phyloP scores from a whole-genome alignment of 2,113 vertebrate species.

The Sphaerodactylus townsendi region DNA sequence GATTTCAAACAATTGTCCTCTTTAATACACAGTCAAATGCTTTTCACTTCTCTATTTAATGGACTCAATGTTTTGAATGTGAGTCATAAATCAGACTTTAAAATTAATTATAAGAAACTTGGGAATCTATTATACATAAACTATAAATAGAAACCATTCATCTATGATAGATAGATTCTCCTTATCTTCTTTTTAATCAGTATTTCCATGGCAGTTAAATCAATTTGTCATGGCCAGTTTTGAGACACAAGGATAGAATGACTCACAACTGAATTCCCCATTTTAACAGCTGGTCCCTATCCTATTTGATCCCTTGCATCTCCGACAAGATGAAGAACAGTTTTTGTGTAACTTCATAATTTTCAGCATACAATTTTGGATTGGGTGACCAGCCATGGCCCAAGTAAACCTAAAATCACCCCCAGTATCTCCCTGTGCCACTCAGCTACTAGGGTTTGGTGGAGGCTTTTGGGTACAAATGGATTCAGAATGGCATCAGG shows the following conservation, averaged over 20 bases:
- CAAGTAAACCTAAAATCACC: too few relatives aligned
- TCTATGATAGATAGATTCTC: background rate
- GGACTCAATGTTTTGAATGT: fast-evolving
- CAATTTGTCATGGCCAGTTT: background rate
- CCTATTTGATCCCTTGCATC: too few relatives aligned
- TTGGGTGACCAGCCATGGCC: too few relatives aligned
- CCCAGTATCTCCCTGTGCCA: too few relatives aligned
- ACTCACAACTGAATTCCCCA: background rate
- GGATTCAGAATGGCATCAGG: too few relatives aligned
- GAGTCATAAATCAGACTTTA: constrained; percentile 2
- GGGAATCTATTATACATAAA: background rate
- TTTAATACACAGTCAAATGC: background rate
- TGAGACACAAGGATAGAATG: background rate
- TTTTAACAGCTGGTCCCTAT: too few relatives aligned
- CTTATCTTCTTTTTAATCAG: background rate
- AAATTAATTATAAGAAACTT: constrained; percentile 20
- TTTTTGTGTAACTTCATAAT: too few relatives aligned
- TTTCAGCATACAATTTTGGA: too few relatives aligned
- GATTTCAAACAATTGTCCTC: background rate
- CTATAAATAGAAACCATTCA: constrained; percentile 8
- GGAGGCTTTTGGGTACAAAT: too few relatives aligned
- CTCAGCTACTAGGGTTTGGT: too few relatives aligned
- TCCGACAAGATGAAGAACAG: too few relatives aligned
- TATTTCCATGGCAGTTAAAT: background rate
- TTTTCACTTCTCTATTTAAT: background rate